These are phyloP conservation scores for Eristalis tenax DNA, from an alignment of 2,888 invertebrate species.

Conservation along the genomic window DNA sequence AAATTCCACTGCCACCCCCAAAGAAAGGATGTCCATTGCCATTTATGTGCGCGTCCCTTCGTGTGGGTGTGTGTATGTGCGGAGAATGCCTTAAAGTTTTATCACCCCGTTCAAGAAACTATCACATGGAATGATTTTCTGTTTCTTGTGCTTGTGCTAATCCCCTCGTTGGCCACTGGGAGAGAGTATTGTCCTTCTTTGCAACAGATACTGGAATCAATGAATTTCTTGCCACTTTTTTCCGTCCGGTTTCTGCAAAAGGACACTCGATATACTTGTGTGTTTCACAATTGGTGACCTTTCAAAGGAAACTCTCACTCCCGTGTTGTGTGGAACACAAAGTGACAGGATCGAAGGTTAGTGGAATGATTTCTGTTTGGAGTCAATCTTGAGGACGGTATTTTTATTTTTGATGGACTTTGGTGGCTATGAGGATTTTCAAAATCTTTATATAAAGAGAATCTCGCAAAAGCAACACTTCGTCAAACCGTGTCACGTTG, in stretches of 20 bases:
- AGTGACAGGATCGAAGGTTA: slow-evolving; percentile 31
- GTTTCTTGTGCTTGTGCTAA: slow-evolving; percentile 41
- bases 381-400: background rate
- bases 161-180: slow-evolving; percentile 5
- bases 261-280: slow-evolving; percentile 37
- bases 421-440: background rate
- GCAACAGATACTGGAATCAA: slow-evolving; percentile 40
- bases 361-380: slow-evolving; percentile 12
- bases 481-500: too few species aligned
- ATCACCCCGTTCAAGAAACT: slow-evolving; percentile 61
- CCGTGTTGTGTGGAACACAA: background rate
- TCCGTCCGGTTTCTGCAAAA: slow-evolving; percentile 11
- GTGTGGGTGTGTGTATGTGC: background rate
- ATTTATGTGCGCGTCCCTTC: background rate
- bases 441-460: too few species aligned
- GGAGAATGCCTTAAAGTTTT: slow-evolving; percentile 62
- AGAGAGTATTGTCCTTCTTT: slow-evolving; percentile 15
- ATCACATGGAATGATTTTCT: slow-evolving; percentile 57
- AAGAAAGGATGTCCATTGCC: slow-evolving; percentile 7
- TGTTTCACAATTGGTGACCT: slow-evolving; percentile 30
- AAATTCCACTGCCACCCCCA: slow-evolving; percentile 48
- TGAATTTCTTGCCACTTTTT: slow-evolving; percentile 6
- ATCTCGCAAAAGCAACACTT: too few species aligned
- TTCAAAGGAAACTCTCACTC: slow-evolving; percentile 39
- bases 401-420: background rate